Evolutionary conservation across 2,113 vertebrate species (phyloP).

Genomic region (Egretta garzetta): DNA sequence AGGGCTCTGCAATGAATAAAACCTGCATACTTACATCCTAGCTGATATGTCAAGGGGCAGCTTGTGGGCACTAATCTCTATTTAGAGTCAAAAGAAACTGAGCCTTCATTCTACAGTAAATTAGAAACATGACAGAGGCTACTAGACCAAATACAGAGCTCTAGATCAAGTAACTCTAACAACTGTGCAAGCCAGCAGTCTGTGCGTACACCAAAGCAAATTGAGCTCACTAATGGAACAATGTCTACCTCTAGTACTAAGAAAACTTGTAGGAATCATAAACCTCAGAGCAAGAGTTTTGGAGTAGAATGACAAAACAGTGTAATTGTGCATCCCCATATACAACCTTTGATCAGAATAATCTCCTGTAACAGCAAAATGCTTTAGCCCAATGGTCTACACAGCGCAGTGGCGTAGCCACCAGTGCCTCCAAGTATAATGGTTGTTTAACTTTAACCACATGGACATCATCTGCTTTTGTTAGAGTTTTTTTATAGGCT

Average conservation of each 20-base stretch:
- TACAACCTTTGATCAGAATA: not conserved
- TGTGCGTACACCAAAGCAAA: not conserved
- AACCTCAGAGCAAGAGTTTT: not conserved
- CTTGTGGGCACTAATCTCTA: not conserved
- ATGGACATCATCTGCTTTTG: not conserved
- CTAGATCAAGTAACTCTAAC: not conserved
- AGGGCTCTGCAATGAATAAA: not conserved
- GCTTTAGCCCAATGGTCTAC: not conserved
- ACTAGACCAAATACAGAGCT: not conserved
- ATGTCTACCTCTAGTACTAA: not conserved
- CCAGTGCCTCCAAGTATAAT: not conserved
- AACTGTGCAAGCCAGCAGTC: not conserved
- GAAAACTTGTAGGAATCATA: not conserved
- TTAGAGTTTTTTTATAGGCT: not conserved
- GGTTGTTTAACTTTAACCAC: not conserved
- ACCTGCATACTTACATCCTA: not conserved
- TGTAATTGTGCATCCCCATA: not conserved
- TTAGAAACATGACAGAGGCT: not conserved
- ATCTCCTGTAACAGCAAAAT: not conserved
- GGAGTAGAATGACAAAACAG: accelerated
- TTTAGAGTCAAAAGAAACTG: not conserved
- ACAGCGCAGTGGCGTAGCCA: not conserved
- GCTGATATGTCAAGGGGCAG: not conserved
- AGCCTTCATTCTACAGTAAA: not conserved
- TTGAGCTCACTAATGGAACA: not conserved